Base-by-base conservation (phyloP, 2,113 vertebrate species). In the Rhinoptilus africanus region DNA sequence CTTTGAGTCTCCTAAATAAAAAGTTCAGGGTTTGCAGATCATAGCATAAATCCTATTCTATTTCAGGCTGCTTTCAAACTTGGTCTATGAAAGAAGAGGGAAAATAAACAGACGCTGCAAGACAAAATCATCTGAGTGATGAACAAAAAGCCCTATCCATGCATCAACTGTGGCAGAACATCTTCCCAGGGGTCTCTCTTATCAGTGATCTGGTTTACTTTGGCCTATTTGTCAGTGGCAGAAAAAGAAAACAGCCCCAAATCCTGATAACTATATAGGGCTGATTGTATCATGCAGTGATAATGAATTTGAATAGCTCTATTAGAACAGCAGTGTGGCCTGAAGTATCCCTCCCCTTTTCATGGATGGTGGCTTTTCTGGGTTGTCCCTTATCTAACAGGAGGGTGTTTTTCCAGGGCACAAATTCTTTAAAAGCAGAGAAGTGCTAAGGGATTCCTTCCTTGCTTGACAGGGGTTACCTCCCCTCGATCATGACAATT, bases 211-310 rank as follows among this genome's bases (percentile, higher is more conserved):
- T 97, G 87, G 92, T 96, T 98, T 97, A 93, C 81, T 97, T 93
- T 89, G 95, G 89, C 78, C 69, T 97, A 96, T 97, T 93, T 93
- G 95, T 96, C 92, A 85, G 91, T 94, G 97, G 96, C 88, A 97
- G 97, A 97, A 97, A 97, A 98, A 98, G 97, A 98, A 98, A 98
- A 97, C 96, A 97, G 95, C 91, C 69, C 45, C 43, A 47, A 51
- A 87, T 93, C 92, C 89, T 93, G 95, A 96, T 96, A 95, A 95
- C 84, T 95, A 32, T 93, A 97, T 92, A 76, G 91, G 45, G 68
- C 60, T 96, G 97, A 93, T 95, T 47, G 67, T 97, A 97, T 92
- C 94, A 91, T 88, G 89, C 89, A 72, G 67, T 75, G 78, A 86
- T 97, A 96, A 96, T 97, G 90, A 95, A 93, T 96, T 94, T 85